phyloP scores from a whole-genome alignment of 2,113 vertebrate genomes.

The Phaetusa simplex region DNA sequence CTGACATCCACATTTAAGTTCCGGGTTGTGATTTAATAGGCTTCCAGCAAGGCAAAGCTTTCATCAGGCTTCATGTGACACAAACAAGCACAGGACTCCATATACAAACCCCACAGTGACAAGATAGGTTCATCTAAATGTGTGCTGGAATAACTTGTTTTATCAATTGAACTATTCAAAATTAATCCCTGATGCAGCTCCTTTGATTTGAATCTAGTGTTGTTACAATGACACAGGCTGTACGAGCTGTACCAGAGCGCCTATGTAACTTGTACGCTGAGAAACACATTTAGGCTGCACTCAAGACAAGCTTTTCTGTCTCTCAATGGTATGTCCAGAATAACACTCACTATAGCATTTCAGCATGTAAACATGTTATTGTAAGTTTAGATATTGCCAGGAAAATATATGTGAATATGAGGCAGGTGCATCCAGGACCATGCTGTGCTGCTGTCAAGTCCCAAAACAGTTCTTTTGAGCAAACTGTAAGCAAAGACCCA shows the following conservation, averaged over 20 bases:
- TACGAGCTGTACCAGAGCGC: not conserved
- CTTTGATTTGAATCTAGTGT: not conserved
- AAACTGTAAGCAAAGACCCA: not conserved
- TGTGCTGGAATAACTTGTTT: not conserved
- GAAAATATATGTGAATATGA: not conserved
- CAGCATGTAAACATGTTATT: not conserved
- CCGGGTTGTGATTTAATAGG: not conserved
- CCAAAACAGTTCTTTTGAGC: not conserved
- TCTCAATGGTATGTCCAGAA: not conserved
- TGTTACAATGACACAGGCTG: not conserved
- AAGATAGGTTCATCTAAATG: not conserved
- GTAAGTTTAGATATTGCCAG: not conserved
- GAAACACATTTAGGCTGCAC: not conserved
- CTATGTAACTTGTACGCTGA: not conserved
- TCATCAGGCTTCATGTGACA: not conserved
- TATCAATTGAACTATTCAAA: not conserved
- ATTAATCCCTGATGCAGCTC: not conserved
- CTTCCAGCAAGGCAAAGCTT: not conserved
- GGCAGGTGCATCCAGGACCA: not conserved
- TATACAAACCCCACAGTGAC: not conserved
- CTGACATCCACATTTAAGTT: not conserved
- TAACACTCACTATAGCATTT: not conserved
- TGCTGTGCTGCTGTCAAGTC: not conserved
- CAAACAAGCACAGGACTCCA: not conserved
- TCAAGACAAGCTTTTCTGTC: not conserved